phyloP scores from a whole-genome alignment of 2,797 vertebrate genomes.

The Lutjanus argentimaculatus region DNA sequence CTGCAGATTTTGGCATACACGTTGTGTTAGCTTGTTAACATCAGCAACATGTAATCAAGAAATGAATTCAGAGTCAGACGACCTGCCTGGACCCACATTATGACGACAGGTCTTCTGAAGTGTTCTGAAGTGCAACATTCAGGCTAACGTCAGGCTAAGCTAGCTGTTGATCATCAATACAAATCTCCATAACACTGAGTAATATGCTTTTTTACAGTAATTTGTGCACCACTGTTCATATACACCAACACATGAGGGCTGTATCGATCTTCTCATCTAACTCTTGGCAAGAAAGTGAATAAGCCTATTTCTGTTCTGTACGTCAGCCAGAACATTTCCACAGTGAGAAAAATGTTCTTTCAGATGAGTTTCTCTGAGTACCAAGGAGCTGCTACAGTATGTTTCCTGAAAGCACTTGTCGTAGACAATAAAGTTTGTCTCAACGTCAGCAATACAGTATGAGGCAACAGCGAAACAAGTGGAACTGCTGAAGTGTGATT shows the following conservation, averaged over 20 bases:
- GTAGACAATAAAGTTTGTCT: constrained; percentile 35
- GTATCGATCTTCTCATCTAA: neutral
- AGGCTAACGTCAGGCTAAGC: neutral
- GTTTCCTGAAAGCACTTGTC: constrained; percentile 27
- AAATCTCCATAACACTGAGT: no score
- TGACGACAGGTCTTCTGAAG: neutral
- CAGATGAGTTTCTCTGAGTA: constrained; percentile 17
- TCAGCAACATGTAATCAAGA: no score
- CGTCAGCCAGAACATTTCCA: constrained; percentile 4
- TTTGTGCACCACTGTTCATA: neutral
- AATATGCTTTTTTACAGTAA: no score
- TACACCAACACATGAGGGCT: neutral
- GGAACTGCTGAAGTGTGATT: constrained; percentile 35
- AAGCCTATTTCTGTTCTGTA: constrained; percentile 3
- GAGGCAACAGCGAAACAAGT: constrained; percentile 13
- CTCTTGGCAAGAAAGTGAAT: neutral
- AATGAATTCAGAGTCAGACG: neutral
- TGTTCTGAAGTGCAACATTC: neutral
- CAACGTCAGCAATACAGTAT: constrained; percentile 3
- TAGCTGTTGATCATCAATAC: neutral
- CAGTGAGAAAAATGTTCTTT: constrained; percentile 31
- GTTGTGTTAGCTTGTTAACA: no score
- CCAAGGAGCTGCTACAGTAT: neutral
- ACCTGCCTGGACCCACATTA: neutral
- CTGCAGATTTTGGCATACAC: no score